These are phyloP conservation scores for Ceratina japonica DNA, from an alignment of 1,140 invertebrate genomes.

Conservation along the genomic window DNA sequence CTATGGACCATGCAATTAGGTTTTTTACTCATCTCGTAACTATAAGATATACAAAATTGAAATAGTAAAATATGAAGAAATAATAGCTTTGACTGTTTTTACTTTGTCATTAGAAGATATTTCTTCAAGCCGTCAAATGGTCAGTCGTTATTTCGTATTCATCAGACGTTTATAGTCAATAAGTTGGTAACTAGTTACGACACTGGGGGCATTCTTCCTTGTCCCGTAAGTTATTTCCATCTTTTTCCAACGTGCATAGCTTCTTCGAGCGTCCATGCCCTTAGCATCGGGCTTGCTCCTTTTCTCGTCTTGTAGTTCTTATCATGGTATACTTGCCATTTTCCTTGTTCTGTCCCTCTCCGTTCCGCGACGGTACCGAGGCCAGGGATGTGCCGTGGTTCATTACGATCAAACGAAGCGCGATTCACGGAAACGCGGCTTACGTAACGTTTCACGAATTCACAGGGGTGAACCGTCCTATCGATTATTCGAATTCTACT, in stretches of 20 bases:
- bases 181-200: slow-evolving; percentile 21
- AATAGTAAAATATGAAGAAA: no score
- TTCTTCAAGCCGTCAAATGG: not conserved
- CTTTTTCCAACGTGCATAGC: slow-evolving; percentile 34
- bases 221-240: slow-evolving; percentile 38
- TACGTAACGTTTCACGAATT: slow-evolving; percentile 27
- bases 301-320: slow-evolving; percentile 35
- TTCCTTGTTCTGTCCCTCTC: slow-evolving; percentile 3
- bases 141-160: not conserved
- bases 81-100: no score
- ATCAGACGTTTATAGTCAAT: not conserved
- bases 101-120: not conserved
- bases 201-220: slow-evolving; percentile 40
- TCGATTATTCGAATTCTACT: slow-evolving; percentile 42
- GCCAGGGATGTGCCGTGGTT: slow-evolving; percentile 35
- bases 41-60: no score
- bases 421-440: slow-evolving; percentile 24
- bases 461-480: slow-evolving; percentile 29
- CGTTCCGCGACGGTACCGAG: not conserved
- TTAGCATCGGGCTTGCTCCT: slow-evolving; percentile 31
- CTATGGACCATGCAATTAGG: no score
- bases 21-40: no score
- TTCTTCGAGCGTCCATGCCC: slow-evolving; percentile 27
- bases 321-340: slow-evolving; percentile 18
- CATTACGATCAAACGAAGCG: slow-evolving; percentile 22